phyloP scores from a whole-genome alignment of 2,797 vertebrate genomes.

The Anguilla megastoma region DNA sequence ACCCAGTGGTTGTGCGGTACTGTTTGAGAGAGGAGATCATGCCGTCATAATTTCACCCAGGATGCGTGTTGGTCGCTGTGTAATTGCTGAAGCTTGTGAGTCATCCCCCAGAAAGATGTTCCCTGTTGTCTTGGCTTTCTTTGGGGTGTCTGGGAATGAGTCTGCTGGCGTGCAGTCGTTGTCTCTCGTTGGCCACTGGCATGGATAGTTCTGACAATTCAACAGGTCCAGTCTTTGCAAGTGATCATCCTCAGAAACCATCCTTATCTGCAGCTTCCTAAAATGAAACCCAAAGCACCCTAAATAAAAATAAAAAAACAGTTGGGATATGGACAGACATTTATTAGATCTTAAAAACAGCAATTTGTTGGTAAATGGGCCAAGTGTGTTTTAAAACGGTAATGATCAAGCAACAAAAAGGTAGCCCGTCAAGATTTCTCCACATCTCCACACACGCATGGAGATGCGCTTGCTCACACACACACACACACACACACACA shows the following conservation, averaged over 20 bases:
- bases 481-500: too few relatives aligned
- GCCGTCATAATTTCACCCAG: background rate
- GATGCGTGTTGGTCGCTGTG: background rate
- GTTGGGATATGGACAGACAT: background rate
- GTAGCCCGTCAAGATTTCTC: background rate
- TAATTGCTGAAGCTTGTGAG: background rate
- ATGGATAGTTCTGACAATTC: background rate
- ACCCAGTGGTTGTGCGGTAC: background rate
- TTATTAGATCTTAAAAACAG: background rate
- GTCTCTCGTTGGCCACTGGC: background rate
- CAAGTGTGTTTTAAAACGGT: background rate
- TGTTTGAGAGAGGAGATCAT: background rate
- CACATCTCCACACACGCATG: too few relatives aligned
- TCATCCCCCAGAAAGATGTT: background rate
- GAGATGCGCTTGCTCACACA: too few relatives aligned
- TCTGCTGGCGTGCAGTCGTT: background rate
- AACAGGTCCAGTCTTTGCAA: background rate
- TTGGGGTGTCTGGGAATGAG: background rate
- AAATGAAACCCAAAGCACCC: background rate
- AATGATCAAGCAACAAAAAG: background rate
- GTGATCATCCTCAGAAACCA: background rate
- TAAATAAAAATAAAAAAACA: background rate
- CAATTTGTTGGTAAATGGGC: background rate
- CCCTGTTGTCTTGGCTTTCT: background rate
- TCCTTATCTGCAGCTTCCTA: background rate